phyloP scores from a whole-genome alignment of 2,888 invertebrate species.

The Leptopterna dolabrata region DNA sequence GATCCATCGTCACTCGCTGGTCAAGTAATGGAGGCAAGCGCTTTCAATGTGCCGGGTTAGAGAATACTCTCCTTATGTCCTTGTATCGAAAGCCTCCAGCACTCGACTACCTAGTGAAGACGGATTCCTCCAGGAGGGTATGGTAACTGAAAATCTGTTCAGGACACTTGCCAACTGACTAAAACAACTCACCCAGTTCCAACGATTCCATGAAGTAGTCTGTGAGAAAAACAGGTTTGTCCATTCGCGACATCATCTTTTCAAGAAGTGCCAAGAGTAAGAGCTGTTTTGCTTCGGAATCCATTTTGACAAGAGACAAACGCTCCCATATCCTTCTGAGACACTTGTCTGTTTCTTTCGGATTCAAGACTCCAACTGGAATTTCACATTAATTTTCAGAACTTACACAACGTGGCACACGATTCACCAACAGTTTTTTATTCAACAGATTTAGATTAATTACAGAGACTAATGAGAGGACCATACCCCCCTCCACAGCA shows the following conservation, averaged over 20 bases:
- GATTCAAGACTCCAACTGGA: constrained; percentile 43
- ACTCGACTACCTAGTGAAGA: too few relatives aligned
- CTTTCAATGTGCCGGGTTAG: too few relatives aligned
- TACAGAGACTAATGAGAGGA: neutral
- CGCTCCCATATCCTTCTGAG: constrained; percentile 54
- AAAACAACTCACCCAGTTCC: constrained; percentile 75
- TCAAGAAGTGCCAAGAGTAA: constrained; percentile 85
- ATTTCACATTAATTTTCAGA: neutral
- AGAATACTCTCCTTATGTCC: too few relatives aligned
- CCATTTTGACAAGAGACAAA: constrained; percentile 42
- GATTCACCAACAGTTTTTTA: neutral
- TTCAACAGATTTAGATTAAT: neutral
- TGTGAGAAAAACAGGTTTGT: constrained; percentile 84
- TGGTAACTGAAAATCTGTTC: too few relatives aligned
- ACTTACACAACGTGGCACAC: neutral
- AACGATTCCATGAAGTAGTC: constrained; percentile 93
- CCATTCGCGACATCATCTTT: constrained; percentile 82
- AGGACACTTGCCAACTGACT: too few relatives aligned
- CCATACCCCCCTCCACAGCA: neutral
- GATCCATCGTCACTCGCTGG: too few relatives aligned
- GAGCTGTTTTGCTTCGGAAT: constrained; percentile 70
- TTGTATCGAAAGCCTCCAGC: too few relatives aligned
- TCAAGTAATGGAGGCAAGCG: too few relatives aligned
- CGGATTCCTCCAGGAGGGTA: too few relatives aligned
- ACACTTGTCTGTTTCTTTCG: constrained; percentile 45